phyloP scores from a whole-genome alignment of 2,113 vertebrate species.

The Oxyura jamaicensis region DNA sequence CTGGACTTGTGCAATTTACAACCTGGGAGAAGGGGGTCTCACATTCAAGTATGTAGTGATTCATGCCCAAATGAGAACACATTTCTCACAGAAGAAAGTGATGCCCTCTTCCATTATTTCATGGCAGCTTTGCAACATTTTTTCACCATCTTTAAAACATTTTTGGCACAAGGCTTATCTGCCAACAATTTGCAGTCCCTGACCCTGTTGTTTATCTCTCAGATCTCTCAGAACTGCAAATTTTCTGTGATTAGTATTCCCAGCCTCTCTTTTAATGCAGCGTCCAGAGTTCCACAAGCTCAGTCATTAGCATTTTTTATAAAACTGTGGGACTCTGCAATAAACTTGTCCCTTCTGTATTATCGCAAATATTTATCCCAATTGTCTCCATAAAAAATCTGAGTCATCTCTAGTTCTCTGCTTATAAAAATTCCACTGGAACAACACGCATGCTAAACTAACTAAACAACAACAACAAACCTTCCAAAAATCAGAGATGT shows the following conservation, averaged over 20 bases:
- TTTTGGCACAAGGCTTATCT: slow-evolving; percentile 43
- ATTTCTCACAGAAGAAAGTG: slow-evolving; percentile 14
- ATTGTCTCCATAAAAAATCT: slow-evolving; percentile 47
- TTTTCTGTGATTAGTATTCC: slow-evolving; percentile 52
- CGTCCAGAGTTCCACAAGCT: neutral
- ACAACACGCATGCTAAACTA: neutral
- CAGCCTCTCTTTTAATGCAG: neutral
- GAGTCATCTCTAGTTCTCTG: slow-evolving; percentile 25
- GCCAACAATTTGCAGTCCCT: slow-evolving; percentile 14
- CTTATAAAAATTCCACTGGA: slow-evolving; percentile 38
- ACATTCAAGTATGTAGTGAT: neutral
- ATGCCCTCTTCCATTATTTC: slow-evolving; percentile 23
- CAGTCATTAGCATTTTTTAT: slow-evolving; percentile 25
- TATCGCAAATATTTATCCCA: slow-evolving; percentile 37
- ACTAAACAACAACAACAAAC: neutral
- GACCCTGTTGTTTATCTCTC: slow-evolving; percentile 33
- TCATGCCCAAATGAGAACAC: neutral
- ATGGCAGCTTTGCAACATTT: neutral
- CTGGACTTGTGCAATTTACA: neutral
- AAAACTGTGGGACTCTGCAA: slow-evolving; percentile 5
- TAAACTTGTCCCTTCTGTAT: slow-evolving; percentile 27
- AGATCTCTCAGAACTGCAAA: neutral
- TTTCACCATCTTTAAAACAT: slow-evolving; percentile 33
- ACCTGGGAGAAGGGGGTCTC: slow-evolving; percentile 2
- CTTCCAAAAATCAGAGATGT: neutral